Conservation (phyloP, 2,888 invertebrate genomes). For the Epirrhoe tristata region DNA sequence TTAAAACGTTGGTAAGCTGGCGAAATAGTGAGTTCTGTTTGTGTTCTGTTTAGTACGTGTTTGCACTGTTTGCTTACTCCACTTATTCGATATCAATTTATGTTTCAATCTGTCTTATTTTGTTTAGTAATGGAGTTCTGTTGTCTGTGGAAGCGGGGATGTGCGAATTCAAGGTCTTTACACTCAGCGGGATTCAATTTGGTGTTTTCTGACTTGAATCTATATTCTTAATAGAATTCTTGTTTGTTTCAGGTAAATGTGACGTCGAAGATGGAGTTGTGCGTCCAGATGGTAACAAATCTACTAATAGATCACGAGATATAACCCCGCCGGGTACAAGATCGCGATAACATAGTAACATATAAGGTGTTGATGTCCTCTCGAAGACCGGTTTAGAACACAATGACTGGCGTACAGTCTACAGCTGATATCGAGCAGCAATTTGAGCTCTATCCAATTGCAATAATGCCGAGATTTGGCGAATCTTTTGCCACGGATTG, state of each 20-base stretch:
- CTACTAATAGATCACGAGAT: constrained; percentile 26
- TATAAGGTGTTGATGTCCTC: constrained; percentile 40
- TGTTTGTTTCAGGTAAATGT: constrained; percentile 44
- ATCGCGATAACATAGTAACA: constrained; percentile 33
- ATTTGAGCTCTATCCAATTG: constrained; percentile 26
- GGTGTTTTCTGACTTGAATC: constrained; percentile 27
- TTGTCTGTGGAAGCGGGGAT: constrained; percentile 37
- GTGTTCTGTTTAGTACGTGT: constrained; percentile 45
- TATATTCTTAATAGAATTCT: constrained; percentile 31
- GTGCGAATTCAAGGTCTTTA: constrained; percentile 37
- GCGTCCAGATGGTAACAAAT: constrained; percentile 19
- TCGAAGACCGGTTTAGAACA: constrained; percentile 39
- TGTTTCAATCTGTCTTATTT: constrained; percentile 44
- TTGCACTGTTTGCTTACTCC: constrained; percentile 43
- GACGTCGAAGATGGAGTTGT: constrained; percentile 12
- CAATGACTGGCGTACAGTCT: constrained; percentile 34
- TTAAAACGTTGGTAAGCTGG: constrained; percentile 46
- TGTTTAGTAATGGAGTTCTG: constrained; percentile 43
- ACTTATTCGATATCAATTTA: constrained; percentile 45
- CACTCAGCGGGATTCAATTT: constrained; percentile 29
- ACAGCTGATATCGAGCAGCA: constrained; percentile 14
- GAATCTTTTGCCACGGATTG: constrained; percentile 21
- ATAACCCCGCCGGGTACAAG: constrained; percentile 23
- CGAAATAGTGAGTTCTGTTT: constrained; percentile 42
- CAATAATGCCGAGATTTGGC: constrained; percentile 26